A percentile compares a stretch with the other conserved stretches of the same genome.
phyloP scores from a whole-genome alignment of 2,888 invertebrate genomes.

The Holacanthella duospinosa region DNA sequence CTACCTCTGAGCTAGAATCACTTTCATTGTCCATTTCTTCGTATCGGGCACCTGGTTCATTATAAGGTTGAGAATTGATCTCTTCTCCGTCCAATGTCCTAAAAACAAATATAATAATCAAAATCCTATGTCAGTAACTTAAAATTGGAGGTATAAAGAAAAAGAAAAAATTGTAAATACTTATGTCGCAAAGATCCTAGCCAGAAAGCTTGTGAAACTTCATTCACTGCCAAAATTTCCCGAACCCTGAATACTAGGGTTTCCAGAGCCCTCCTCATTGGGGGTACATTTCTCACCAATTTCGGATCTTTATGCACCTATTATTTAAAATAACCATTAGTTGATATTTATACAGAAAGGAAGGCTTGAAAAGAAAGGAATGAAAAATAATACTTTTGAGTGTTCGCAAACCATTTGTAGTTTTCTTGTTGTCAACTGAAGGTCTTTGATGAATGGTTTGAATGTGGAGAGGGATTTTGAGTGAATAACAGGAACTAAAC shows the following conservation, averaged over 20 bases:
- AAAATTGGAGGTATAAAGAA: no score
- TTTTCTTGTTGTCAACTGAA: slow-evolving; percentile 14
- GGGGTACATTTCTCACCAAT: slow-evolving; percentile 23
- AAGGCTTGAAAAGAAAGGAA: no score
- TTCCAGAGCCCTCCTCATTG: slow-evolving; percentile 21
- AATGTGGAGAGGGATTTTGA: slow-evolving; percentile 9
- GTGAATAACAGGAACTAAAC: slow-evolving; percentile 17
- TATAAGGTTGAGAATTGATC: slow-evolving; percentile 19
- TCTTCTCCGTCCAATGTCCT: slow-evolving; percentile 20
- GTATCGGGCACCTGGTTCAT: background rate
- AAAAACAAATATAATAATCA: slow-evolving; percentile 15
- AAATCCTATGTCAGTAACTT: background rate
- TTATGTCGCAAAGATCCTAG: slow-evolving; percentile 14
- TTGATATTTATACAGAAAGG: background rate
- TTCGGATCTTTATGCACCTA: slow-evolving; percentile 15
- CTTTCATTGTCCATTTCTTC: background rate
- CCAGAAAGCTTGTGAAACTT: slow-evolving; percentile 19
- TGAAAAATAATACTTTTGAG: slow-evolving; percentile 30
- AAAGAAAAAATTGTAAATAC: no score
- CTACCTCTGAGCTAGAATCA: background rate
- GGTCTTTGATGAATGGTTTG: slow-evolving; percentile 13
- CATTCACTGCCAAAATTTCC: slow-evolving; percentile 15
- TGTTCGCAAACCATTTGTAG: slow-evolving; percentile 23
- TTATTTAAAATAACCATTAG: background rate
- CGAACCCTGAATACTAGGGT: slow-evolving; percentile 21